Base-by-base conservation (phyloP, 2,113 vertebrate species). In the Elachura formosa region DNA sequence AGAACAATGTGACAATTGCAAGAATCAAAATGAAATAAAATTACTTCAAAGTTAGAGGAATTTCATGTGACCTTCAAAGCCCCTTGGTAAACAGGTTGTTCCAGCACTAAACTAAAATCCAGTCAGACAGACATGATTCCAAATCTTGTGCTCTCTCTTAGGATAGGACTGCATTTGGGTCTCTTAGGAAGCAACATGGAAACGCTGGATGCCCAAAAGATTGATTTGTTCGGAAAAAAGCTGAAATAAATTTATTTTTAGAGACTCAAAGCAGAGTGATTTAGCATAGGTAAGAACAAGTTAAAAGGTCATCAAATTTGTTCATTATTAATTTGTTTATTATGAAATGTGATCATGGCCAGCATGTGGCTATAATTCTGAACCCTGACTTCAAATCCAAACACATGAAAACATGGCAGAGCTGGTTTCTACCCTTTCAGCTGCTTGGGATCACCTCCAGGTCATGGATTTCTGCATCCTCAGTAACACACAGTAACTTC, bases 41-140 rank as follows among this genome's bases (percentile, higher is more conserved):
- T 46, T 14, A 36, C n/a, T 91, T 80, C 15, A 49, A 62, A 91
- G 34, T 71, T 16, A 58, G 24, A 49, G 40, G 15, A 41, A 81
- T 92, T 86, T 86, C 11, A 24, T 41, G 29, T 2, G 52, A 84
- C 92, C 79, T 97, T 94, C 75, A 82, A 81, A 73, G 55, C 3
- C 14, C 18, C 25, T 90, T 23, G 19, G 67, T 85, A 93, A 96
- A 82, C 67, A 90, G 61, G 73, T 75, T 86, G 67, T 93, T 92
- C 74, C 81, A 95, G 81, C 46, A 78, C 29, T 59, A 73, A 93
- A 90, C 84, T 87, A 87, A 92, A 94, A 89, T 29, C 13, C 81
- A 67, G 54, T 92, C 80, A 91, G 63, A 76, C 61, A 93, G 79
- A 91, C 43, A 49, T 33, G 62, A 71, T 51, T 93, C 33, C 14